These are phyloP conservation scores for Choristoneura rosaceana DNA, from an alignment of 2,888 invertebrate species.

Conservation along the genomic window DNA sequence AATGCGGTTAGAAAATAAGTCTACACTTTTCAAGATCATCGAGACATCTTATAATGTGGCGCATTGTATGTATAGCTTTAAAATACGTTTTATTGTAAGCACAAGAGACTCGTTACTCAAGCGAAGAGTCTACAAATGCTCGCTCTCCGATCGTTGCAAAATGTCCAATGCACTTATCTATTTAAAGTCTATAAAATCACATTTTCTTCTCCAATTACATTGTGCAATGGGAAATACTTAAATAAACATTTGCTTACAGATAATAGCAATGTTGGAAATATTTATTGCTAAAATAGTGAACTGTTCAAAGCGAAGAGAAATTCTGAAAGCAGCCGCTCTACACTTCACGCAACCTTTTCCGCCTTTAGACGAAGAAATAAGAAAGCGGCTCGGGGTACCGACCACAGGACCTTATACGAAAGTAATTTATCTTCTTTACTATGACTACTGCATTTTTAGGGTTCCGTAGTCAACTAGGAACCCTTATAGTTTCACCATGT, in stretches of 20 bases:
- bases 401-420: conserved; percentile 48
- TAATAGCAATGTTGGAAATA: conserved; percentile 63
- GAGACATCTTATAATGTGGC: neutral
- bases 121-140: neutral
- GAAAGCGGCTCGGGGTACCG: conserved; percentile 54
- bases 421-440: neutral
- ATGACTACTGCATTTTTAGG: too few species aligned
- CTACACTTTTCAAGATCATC: neutral
- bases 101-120: neutral
- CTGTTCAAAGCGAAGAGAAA: conserved; percentile 54
- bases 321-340: conserved; percentile 59
- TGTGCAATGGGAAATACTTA: neutral
- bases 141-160: neutral
- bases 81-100: neutral
- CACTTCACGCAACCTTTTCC: conserved; percentile 62
- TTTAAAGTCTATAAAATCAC: neutral
- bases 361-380: conserved; percentile 61
- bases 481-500: too few species aligned
- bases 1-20: too few species aligned
- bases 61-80: neutral
- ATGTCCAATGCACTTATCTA: neutral
- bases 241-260: conserved; percentile 49
- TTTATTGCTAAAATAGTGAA: conserved; percentile 59
- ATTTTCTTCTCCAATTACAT: neutral
- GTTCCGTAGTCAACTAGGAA: too few species aligned